Evolutionary conservation across 2,888 invertebrate species (phyloP).

Genomic region (Julus scandinavius): DNA sequence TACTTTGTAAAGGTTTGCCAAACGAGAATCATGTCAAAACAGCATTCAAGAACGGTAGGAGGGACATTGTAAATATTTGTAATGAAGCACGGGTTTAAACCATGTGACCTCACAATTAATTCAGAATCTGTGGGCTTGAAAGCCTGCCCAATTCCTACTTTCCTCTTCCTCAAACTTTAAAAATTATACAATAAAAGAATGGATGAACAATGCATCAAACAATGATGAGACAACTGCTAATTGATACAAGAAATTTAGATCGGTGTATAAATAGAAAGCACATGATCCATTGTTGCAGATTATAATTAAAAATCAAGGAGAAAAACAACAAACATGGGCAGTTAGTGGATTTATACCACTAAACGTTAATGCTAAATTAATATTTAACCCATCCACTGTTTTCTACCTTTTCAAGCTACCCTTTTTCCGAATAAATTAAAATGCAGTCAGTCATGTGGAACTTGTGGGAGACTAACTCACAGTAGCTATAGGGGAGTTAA

Average conservation of each 20-base stretch:
- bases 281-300: background rate
- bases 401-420: background rate
- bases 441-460: constrained; percentile 2
- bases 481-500: background rate
- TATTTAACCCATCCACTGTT: background rate
- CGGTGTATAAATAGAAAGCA: background rate
- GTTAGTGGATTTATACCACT: background rate
- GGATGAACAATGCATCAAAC: constrained; percentile 10
- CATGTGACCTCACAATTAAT: constrained; percentile 38
- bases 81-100: constrained; percentile 38
- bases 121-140: background rate
- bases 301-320: constrained; percentile 5
- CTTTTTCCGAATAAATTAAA: background rate
- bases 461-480: background rate
- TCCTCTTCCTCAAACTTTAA: background rate
- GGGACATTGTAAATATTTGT: constrained; percentile 39
- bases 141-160: background rate
- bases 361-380: background rate
- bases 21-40: background rate
- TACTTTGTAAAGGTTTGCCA: constrained; percentile 34
- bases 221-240: constrained; percentile 1
- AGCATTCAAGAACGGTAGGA: background rate
- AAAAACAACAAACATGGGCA: background rate
- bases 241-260: background rate
- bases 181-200: background rate